Evolutionary conservation across 1,140 invertebrate species (phyloP), one percentile per base, ranked within the genome.

Genomic region (Ladona fulva): DNA sequence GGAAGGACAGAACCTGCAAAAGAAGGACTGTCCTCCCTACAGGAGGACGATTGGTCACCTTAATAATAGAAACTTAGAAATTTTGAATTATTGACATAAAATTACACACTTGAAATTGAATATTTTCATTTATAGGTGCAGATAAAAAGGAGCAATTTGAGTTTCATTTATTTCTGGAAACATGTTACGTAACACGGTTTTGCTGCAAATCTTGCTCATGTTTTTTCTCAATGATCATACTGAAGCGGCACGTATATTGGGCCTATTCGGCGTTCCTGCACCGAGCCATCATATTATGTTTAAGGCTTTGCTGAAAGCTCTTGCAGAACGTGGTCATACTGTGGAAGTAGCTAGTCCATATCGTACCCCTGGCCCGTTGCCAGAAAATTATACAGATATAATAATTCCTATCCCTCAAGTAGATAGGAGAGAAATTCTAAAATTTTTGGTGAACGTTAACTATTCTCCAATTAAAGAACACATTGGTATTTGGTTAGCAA

Each of bases 211-310:
- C 1, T 74, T 24, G 11, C 1, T 74, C 3, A 24, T 74, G 66
- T n/a, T 74, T 74, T 74, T 74, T 5, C 1, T 1, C 66, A 24
- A n/a, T 7, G 1, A 22, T 24, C 7, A 1, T n/a, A 78, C 74
- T 0, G 52, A 42, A 10, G 80, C 79, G 0, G 83, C 84, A 78
- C 79, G 82, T 11, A 85, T 87, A 10, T 80, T 86, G 12, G 81
- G 81, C 74, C 74, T 84, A 10, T 83, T 83, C 14, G 80, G 80
- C 1, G 77, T 81, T 12, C 82, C 83, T 0, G 86, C 83, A 0
- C 86, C 86, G 80, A 91, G 90, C 74, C 90, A 91, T 80, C 89
- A 86, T 76, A 84, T 87, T 75, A 84, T 89, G 76, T 88, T 88
- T 25, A 86, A 87, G 5, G 82, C 84, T 0, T 77, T 91, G 75